These are phyloP conservation scores for Rhinoderma darwinii DNA, from an alignment of 2,113 vertebrate species.

Conservation along the genomic window DNA sequence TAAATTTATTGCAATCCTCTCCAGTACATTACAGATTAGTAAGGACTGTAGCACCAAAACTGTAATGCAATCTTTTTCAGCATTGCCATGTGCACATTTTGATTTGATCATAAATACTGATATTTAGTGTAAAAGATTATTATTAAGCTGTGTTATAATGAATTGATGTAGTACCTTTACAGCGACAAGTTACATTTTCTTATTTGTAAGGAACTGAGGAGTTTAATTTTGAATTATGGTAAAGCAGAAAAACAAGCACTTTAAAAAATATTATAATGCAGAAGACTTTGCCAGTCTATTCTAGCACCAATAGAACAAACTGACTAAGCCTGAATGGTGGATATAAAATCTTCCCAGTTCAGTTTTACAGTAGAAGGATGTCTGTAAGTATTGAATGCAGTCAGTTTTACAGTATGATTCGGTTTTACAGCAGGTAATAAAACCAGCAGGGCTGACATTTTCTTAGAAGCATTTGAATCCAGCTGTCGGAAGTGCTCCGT, in stretches of 20 bases:
- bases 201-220: constrained; percentile 27
- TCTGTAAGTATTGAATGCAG: constrained; percentile 24
- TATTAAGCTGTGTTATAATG: background rate
- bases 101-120: background rate
- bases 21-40: background rate
- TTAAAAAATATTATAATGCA: constrained; percentile 15
- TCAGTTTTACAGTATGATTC: constrained; percentile 20
- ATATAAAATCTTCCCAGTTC: background rate
- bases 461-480: constrained; percentile 11
- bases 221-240: constrained; percentile 20
- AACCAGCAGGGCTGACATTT: constrained; percentile 13
- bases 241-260: constrained; percentile 45
- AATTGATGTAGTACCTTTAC: background rate
- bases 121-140: background rate
- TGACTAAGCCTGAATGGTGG: background rate
- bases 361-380: constrained; percentile 6
- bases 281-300: background rate
- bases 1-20: background rate
- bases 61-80: background rate
- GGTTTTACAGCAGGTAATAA: constrained; percentile 37
- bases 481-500: constrained; percentile 23
- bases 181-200: constrained; percentile 11
- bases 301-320: constrained; percentile 44
- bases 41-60: constrained; percentile 45
- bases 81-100: background rate